These are phyloP conservation scores for Neocrepidodera transversa DNA, from an alignment of 2,888 invertebrate genomes.

Conservation along the genomic window DNA sequence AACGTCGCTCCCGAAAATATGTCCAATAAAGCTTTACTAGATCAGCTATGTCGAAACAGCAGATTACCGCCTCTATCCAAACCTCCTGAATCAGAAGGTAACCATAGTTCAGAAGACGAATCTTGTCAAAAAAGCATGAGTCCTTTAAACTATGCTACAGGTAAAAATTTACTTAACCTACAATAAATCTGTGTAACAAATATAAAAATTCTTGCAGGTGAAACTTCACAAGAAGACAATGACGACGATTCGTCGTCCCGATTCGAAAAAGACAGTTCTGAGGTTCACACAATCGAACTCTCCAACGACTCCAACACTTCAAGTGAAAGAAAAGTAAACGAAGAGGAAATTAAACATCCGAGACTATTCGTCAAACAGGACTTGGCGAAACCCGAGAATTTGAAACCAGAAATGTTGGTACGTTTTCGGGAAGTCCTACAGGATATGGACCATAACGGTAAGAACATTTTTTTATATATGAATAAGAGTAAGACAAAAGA, in stretches of 20 bases:
- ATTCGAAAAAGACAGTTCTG: slow-evolving; percentile 44
- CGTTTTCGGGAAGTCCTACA: slow-evolving; percentile 55
- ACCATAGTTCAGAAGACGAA: slow-evolving; percentile 62
- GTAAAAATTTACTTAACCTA: no score
- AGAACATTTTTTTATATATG: neutral
- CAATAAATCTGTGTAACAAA: no score
- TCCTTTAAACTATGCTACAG: slow-evolving; percentile 54
- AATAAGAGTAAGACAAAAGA: no score
- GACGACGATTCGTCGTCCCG: slow-evolving; percentile 39
- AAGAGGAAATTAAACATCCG: slow-evolving; percentile 43
- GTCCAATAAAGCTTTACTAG: slow-evolving; percentile 70
- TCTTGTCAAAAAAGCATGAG: slow-evolving; percentile 56
- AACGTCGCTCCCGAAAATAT: slow-evolving; percentile 62
- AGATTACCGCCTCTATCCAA: slow-evolving; percentile 64
- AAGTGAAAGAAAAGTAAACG: slow-evolving; percentile 41
- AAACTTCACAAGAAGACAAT: slow-evolving; percentile 39
- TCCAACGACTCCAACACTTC: slow-evolving; percentile 59
- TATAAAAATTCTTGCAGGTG: slow-evolving; percentile 36
- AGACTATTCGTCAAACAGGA: slow-evolving; percentile 60
- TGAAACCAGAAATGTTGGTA: slow-evolving; percentile 60
- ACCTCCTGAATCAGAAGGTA: slow-evolving; percentile 49
- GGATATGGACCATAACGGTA: slow-evolving; percentile 56
- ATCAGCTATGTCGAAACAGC: slow-evolving; percentile 72
- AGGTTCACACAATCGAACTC: slow-evolving; percentile 57
- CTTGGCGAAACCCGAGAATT: slow-evolving; percentile 59